phyloP scores from a whole-genome alignment of 2,888 invertebrate genomes.

The Meiosimyza platycephala region DNA sequence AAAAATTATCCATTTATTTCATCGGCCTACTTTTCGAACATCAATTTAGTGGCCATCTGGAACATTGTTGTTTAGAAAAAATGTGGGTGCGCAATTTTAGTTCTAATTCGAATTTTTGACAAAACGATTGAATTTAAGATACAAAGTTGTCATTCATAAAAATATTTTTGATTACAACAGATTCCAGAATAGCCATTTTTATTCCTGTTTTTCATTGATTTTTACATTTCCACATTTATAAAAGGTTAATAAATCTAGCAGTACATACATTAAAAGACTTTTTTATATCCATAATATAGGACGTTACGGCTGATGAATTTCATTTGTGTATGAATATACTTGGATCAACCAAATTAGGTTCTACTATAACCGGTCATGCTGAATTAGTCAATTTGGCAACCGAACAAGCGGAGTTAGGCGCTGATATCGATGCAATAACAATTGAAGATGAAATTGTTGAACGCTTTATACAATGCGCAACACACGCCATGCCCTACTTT shows the following conservation, averaged over 20 bases:
- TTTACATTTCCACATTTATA: background rate
- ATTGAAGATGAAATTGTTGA: slow-evolving; percentile 79
- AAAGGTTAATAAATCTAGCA: slow-evolving; percentile 6
- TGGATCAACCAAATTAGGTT: slow-evolving; percentile 82
- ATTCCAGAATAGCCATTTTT: too few relatives aligned
- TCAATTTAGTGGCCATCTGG: too few relatives aligned
- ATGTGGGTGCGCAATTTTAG: too few relatives aligned
- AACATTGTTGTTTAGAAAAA: too few relatives aligned
- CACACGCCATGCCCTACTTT: slow-evolving; percentile 87
- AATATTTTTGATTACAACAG: too few relatives aligned
- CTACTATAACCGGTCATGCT: slow-evolving; percentile 85
- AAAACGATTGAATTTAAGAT: too few relatives aligned
- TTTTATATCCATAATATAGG: slow-evolving; percentile 68
- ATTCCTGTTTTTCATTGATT: too few relatives aligned
- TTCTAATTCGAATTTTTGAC: too few relatives aligned
- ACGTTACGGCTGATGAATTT: slow-evolving; percentile 93
- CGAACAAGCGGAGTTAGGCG: slow-evolving; percentile 86
- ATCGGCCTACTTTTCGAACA: too few relatives aligned
- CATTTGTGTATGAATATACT: slow-evolving; percentile 88
- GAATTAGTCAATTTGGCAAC: slow-evolving; percentile 87
- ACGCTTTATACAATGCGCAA: slow-evolving; percentile 85
- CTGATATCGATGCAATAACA: slow-evolving; percentile 68
- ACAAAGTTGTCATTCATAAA: too few relatives aligned
- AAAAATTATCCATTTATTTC: too few relatives aligned
- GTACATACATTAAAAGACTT: background rate